Conservation (phyloP, 2,113 vertebrate genomes). For the Hassar affinis region DNA sequence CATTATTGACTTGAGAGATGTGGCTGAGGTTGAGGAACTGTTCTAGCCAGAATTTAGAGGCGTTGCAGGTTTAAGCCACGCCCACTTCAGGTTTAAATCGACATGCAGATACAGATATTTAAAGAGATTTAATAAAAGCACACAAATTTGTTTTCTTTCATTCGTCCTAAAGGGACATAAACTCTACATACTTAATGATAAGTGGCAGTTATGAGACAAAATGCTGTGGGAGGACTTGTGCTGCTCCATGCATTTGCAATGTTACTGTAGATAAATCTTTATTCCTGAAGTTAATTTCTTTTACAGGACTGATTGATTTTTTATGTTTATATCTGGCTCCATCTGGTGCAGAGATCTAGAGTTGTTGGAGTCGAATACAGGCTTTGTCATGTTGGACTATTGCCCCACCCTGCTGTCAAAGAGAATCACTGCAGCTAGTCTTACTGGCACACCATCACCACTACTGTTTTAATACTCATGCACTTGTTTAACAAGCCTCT, state of each 20-base stretch:
- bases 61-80: not conserved
- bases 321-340: conserved; percentile 24
- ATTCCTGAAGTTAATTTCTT: not conserved
- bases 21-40: not conserved
- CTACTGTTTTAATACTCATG: not conserved
- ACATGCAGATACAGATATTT: too few relatives aligned
- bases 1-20: not conserved
- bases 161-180: not conserved
- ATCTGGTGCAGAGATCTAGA: conserved; percentile 16
- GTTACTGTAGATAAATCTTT: not conserved
- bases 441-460: not conserved
- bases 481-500: not conserved
- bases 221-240: not conserved
- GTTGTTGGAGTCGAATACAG: not conserved
- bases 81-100: not conserved
- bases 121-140: too few relatives aligned
- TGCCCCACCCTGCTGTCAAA: conserved; percentile 51
- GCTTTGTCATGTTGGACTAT: conserved; percentile 5
- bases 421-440: not conserved
- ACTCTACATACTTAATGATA: not conserved
- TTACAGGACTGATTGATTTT: too few relatives aligned
- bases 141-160: not conserved
- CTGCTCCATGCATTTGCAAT: not conserved
- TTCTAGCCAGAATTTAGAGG: not conserved
- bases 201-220: not conserved